phyloP scores from a whole-genome alignment of 2,797 vertebrate species.

The Cichlasoma orientale region DNA sequence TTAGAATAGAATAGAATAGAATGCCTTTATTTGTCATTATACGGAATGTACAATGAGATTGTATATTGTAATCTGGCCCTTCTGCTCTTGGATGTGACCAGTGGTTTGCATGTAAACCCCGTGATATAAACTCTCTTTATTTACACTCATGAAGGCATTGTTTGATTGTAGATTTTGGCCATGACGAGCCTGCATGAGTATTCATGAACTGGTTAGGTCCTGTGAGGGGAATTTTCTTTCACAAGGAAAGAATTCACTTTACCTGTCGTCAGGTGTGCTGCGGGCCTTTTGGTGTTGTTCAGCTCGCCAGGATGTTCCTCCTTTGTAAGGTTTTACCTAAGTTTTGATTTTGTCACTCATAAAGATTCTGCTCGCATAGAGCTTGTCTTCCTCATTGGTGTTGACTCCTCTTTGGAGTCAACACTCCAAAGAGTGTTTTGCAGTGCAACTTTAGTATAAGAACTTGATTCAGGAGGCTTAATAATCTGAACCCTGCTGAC shows the following conservation, averaged over 20 bases:
- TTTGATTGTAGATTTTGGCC: background rate
- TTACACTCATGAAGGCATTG: background rate
- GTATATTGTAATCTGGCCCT: background rate
- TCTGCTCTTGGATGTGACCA: background rate
- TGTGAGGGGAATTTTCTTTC: background rate
- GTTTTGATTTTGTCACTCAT: background rate
- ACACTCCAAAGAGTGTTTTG: too few relatives aligned
- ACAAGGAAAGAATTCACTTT: background rate
- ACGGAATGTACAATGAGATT: too few relatives aligned
- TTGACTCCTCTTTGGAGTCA: too few relatives aligned
- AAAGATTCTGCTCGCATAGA: background rate
- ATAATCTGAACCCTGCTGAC: slow-evolving; percentile 20
- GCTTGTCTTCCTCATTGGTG: too few relatives aligned
- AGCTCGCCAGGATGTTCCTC: background rate
- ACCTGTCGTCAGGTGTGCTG: background rate
- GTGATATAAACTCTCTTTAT: background rate
- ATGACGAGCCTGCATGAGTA: background rate
- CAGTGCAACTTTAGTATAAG: background rate
- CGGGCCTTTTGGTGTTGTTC: background rate
- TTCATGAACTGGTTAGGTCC: background rate
- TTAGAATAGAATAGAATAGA: too few relatives aligned
- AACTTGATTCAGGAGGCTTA: background rate
- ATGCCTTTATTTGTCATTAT: too few relatives aligned
- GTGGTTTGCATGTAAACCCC: background rate
- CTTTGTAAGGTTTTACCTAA: background rate